A percentile compares a stretch with the other conserved stretches of the same genome.
Evolutionary conservation across 2,888 invertebrate genomes (phyloP).

Genomic region (Charanyca ferruginea): DNA sequence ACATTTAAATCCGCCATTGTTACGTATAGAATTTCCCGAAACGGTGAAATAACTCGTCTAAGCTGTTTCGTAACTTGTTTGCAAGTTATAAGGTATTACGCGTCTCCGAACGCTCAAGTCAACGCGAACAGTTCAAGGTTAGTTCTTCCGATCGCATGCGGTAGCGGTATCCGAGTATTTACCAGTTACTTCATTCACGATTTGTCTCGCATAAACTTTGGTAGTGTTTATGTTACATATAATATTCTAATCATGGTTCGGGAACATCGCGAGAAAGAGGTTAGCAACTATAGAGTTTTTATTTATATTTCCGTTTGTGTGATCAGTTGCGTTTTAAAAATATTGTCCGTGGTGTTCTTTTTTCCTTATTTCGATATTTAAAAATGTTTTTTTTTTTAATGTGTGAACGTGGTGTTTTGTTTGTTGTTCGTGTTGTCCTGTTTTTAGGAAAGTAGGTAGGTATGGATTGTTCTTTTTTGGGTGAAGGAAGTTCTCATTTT

Average conservation of each 20-base stretch:
- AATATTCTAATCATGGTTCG: slow-evolving; percentile 64
- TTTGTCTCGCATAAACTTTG: slow-evolving; percentile 50
- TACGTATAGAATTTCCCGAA: slow-evolving; percentile 1
- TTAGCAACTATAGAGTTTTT: slow-evolving; percentile 48
- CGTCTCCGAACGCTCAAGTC: slow-evolving; percentile 42
- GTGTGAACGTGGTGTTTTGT: background rate
- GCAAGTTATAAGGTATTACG: slow-evolving; percentile 30
- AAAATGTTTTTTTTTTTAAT: background rate
- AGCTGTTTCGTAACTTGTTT: slow-evolving; percentile 45
- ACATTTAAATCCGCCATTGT: background rate
- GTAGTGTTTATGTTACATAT: slow-evolving; percentile 49
- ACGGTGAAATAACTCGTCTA: background rate
- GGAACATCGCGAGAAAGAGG: slow-evolving; percentile 72
- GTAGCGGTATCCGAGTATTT: slow-evolving; percentile 47
- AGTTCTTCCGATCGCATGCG: slow-evolving; percentile 46
- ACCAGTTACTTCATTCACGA: slow-evolving; percentile 60
- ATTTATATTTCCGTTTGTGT: slow-evolving; percentile 11
- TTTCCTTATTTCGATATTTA: background rate
- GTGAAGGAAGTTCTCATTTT: slow-evolving; percentile 4
- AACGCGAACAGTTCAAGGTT: slow-evolving; percentile 62
- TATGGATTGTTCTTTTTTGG: background rate
- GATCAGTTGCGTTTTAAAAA: slow-evolving; percentile 8
- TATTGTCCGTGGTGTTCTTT: background rate
- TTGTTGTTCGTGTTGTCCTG: background rate
- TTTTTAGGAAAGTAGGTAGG: slow-evolving; percentile 6